A percentile compares a stretch with the other conserved stretches of the same genome.
Conservation (phyloP, 2,797 vertebrate species). For the Margarornis squamiger region DNA sequence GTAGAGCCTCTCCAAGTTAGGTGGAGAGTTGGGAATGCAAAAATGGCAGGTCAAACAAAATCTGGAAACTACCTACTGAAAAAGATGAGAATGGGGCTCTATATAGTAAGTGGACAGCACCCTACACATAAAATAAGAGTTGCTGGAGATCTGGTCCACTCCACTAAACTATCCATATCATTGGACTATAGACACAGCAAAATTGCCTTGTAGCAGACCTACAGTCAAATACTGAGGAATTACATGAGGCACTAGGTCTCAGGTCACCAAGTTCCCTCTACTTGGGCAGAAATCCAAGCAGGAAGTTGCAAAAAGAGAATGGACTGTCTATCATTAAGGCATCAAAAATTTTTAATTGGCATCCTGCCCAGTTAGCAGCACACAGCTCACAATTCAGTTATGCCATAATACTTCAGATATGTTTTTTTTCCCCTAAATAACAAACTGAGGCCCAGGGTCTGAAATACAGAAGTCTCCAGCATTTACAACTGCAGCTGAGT, state of each 20-base stretch:
- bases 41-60: background rate
- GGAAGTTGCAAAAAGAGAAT: constrained; percentile 20
- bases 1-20: background rate
- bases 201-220: background rate
- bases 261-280: constrained; percentile 14
- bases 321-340: constrained; percentile 29
- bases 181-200: background rate
- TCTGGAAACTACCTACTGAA: background rate
- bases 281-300: constrained; percentile 42
- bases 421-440: background rate
- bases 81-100: background rate
- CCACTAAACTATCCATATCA: background rate
- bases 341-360: constrained; percentile 22
- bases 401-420: background rate
- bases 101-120: background rate
- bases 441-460: background rate
- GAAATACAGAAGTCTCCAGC: background rate
- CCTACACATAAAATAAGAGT: background rate
- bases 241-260: background rate
- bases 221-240: background rate
- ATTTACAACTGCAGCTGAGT: background rate
- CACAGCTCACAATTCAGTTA: constrained; percentile 7
- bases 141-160: background rate
- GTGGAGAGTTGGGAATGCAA: background rate
- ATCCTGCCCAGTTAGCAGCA: constrained; percentile 15